These are phyloP conservation scores for Mycetomoellerius zeteki DNA, from an alignment of 1,140 invertebrate species.

Conservation along the genomic window DNA sequence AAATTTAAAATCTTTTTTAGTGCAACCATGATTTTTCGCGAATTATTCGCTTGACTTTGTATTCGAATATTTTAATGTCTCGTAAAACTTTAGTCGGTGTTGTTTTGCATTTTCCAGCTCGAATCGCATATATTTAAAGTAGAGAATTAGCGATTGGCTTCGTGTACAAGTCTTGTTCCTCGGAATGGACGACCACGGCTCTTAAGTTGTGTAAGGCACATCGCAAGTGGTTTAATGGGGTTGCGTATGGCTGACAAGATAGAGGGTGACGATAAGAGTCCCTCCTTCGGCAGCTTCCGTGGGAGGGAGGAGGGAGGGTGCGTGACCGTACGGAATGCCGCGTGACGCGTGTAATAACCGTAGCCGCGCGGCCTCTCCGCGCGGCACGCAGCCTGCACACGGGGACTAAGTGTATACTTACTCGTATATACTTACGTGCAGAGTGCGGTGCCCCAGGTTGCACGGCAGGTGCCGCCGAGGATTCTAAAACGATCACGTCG, in stretches of 20 bases:
- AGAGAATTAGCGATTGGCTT: constrained; percentile 26
- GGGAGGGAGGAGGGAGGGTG: constrained; percentile 77
- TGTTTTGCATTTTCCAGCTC: neutral
- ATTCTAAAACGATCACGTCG: constrained; percentile 61
- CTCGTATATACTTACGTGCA: constrained; percentile 62
- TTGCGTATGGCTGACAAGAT: constrained; percentile 85
- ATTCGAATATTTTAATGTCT: neutral
- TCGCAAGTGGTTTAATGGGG: constrained; percentile 84
- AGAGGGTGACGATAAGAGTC: constrained; percentile 84
- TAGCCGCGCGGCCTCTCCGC: constrained; percentile 82
- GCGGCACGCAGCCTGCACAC: constrained; percentile 78
- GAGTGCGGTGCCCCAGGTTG: constrained; percentile 56
- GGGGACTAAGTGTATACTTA: constrained; percentile 65
- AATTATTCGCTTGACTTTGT: no score
- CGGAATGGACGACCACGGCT: constrained; percentile 7
- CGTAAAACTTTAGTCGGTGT: neutral
- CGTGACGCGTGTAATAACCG: constrained; percentile 87
- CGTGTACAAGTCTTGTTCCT: constrained; percentile 40
- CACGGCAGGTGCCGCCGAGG: constrained; percentile 75
- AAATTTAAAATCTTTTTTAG: no score
- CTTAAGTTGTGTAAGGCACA: constrained; percentile 34
- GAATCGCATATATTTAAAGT: neutral
- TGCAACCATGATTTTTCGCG: no score
- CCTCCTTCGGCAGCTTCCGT: constrained; percentile 62
- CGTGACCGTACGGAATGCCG: constrained; percentile 83